Percentiles rank a stretch among this genome's conserved stretches.
Conservation (phyloP, 2,888 invertebrate species). For the Odontocolon sp. region DNA sequence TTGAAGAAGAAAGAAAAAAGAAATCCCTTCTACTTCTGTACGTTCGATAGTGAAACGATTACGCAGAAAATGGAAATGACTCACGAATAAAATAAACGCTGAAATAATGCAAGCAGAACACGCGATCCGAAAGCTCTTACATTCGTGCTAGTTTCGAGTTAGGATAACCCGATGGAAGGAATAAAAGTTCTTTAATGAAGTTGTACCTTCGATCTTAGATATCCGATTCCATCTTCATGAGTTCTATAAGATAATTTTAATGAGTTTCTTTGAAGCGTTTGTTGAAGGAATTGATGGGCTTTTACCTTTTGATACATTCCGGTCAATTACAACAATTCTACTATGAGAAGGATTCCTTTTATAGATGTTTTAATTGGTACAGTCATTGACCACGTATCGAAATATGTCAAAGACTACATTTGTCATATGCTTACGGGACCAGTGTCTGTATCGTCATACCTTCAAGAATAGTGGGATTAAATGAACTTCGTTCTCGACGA, state of each 20-base stretch:
- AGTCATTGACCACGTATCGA: no score
- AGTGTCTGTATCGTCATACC: background rate
- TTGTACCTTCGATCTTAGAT: background rate
- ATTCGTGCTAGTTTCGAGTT: background rate
- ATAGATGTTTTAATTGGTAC: no score
- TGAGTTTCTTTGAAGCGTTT: background rate
- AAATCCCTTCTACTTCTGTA: slow-evolving; percentile 25
- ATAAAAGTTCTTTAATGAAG: slow-evolving; percentile 19
- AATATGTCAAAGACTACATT: no score
- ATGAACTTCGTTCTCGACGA: background rate
- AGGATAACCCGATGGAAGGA: background rate
- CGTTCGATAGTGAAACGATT: slow-evolving; percentile 44
- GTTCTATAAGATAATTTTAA: background rate
- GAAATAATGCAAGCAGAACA: slow-evolving; percentile 39
- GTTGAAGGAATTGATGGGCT: background rate
- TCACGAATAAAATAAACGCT: slow-evolving; percentile 36
- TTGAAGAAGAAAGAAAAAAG: slow-evolving; percentile 1
- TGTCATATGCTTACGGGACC: no score
- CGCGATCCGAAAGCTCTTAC: slow-evolving; percentile 31
- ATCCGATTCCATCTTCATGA: background rate
- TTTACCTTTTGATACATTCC: no score
- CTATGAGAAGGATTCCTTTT: no score
- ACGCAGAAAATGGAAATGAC: slow-evolving; percentile 43
- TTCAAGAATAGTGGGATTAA: background rate
- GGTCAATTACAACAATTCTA: no score